Percentiles rank a stretch among this genome's conserved stretches.
Evolutionary conservation across 2,113 vertebrate species (phyloP).

Genomic region (Rhodinocichla rosea): DNA sequence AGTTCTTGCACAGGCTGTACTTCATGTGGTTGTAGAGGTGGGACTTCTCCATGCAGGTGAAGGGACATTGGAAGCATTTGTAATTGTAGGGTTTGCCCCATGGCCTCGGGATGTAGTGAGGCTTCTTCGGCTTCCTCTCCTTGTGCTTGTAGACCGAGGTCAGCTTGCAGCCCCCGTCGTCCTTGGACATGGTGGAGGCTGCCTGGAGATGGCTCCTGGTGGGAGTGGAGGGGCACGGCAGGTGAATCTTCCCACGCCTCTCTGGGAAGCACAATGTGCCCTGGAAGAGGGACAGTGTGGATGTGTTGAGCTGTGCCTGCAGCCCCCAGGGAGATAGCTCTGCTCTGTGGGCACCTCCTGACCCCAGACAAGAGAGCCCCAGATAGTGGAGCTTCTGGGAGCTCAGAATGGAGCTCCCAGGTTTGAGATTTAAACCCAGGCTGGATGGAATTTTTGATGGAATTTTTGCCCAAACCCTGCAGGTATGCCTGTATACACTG

Average conservation of each 20-base stretch:
- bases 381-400: not conserved
- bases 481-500: not conserved
- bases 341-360: not conserved
- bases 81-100: constrained; percentile 99
- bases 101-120: constrained; percentile 94
- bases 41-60: constrained; percentile 99
- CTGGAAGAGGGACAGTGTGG: constrained; percentile 24
- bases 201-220: not conserved
- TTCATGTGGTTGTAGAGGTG: constrained; percentile 99
- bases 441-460: not conserved
- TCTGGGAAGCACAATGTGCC: not conserved
- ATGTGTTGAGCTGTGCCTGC: not conserved
- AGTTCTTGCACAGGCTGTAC: constrained; percentile 98
- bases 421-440: not conserved
- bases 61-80: constrained; percentile 99
- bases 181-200: constrained; percentile 83
- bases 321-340: not conserved
- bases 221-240: rapidly evolving
- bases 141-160: constrained; percentile 84
- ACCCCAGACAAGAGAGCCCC: not conserved
- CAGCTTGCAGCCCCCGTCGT: constrained; percentile 80
- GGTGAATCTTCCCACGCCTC: not conserved
- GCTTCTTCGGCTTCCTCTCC: constrained; percentile 95
- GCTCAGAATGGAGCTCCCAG: not conserved
- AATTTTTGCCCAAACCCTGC: not conserved